These are phyloP conservation scores for Lasioglossum albipes DNA, from an alignment of 1,140 invertebrate species.

Conservation along the genomic window DNA sequence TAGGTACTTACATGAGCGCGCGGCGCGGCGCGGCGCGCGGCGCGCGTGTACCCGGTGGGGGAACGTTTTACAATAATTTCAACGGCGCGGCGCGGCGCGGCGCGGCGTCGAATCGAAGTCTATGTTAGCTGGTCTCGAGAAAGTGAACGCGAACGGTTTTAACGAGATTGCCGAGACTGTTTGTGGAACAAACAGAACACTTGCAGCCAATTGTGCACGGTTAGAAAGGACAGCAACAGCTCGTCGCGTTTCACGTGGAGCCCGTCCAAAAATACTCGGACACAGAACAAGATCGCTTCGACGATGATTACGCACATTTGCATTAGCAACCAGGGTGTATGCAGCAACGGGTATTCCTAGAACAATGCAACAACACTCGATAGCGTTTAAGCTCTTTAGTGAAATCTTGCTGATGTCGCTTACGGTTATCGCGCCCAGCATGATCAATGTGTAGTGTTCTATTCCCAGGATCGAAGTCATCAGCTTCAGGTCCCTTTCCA, in stretches of 20 bases:
- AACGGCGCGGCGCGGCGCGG: no score
- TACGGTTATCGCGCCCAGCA: constrained; percentile 75
- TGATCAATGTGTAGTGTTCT: constrained; percentile 76
- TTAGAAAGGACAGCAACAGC: constrained; percentile 71
- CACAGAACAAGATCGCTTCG: constrained; percentile 74
- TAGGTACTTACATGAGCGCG: no score
- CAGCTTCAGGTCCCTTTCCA: constrained; percentile 76
- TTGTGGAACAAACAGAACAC: constrained; percentile 76
- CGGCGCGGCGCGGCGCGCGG: no score
- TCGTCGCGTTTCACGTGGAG: constrained; percentile 73
- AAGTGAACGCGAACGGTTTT: neutral
- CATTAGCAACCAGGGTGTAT: constrained; percentile 77
- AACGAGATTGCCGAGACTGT: constrained; percentile 52
- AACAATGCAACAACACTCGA: constrained; percentile 7
- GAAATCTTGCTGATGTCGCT: constrained; percentile 18
- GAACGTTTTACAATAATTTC: constrained; percentile 10
- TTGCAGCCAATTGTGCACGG: constrained; percentile 76
- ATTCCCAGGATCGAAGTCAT: constrained; percentile 77
- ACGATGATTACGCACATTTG: constrained; percentile 76
- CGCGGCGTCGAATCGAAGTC: neutral
- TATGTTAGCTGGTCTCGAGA: neutral
- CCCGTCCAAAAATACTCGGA: constrained; percentile 72
- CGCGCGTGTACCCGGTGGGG: neutral
- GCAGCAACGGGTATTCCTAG: constrained; percentile 76
- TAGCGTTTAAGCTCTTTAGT: neutral